These are phyloP conservation scores for Tholera decimalis DNA, from an alignment of 2,888 invertebrate genomes.

Conservation along the genomic window DNA sequence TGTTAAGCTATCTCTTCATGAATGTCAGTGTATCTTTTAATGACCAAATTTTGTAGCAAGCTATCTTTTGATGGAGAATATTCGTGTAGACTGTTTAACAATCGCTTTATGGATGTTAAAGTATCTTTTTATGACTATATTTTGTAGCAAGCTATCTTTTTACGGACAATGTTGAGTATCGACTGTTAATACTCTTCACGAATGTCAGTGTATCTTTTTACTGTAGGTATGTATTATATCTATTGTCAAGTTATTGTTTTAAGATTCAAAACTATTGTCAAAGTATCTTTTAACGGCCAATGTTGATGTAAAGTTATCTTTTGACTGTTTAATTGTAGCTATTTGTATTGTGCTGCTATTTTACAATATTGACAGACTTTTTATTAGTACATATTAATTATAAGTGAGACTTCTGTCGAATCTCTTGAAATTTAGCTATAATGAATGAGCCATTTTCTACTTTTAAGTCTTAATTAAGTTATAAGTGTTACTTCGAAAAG, in stretches of 20 bases:
- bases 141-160: not conserved
- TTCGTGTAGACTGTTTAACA: not conserved
- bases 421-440: conserved; percentile 31
- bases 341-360: not conserved
- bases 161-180: not conserved
- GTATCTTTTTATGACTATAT: not conserved
- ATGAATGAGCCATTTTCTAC: conserved; percentile 43
- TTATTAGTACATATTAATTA: not conserved
- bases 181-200: no score
- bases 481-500: conserved; percentile 32
- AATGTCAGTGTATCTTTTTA: no score
- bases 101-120: not conserved
- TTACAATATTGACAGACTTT: not conserved
- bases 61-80: not conserved
- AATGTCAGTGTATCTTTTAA: not conserved
- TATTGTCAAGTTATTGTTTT: no score
- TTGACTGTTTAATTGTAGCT: conserved; percentile 2
- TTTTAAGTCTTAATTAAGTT: conserved; percentile 34
- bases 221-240: no score
- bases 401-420: conserved; percentile 2
- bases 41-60: not conserved
- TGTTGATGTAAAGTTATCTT: not conserved
- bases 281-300: no score
- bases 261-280: no score
- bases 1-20: not conserved